phyloP scores from a whole-genome alignment of 2,797 vertebrate genomes.

The Liparis tanakae region DNA sequence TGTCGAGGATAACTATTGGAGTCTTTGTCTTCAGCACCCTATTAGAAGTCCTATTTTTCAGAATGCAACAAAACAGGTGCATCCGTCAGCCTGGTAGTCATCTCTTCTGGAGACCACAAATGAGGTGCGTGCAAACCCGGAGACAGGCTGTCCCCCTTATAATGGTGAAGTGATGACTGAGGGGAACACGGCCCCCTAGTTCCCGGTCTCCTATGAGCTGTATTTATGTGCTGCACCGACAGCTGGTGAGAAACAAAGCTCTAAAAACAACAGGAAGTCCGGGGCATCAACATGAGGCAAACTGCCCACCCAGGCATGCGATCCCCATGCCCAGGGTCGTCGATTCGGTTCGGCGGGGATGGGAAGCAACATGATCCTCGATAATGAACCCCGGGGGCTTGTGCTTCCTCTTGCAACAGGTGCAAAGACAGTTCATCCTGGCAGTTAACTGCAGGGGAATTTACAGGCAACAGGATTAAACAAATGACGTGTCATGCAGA shows the following conservation, averaged over 20 bases:
- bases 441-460: conserved; percentile 73
- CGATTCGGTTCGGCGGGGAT: conserved; percentile 71
- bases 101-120: conserved; percentile 45
- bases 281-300: conserved; percentile 66
- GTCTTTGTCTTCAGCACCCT: conserved; percentile 1
- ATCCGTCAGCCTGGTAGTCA: conserved; percentile 25
- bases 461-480: conserved; percentile 80
- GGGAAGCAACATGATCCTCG: conserved; percentile 84
- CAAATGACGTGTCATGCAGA: conserved; percentile 66
- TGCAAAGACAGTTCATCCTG: conserved; percentile 82
- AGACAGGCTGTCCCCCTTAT: conserved; percentile 55
- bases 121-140: conserved; percentile 38
- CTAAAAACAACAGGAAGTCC: conserved; percentile 81
- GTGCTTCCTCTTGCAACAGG: conserved; percentile 87
- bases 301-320: conserved; percentile 77
- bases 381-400: conserved; percentile 82
- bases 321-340: conserved; percentile 54
- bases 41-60: conserved; percentile 25
- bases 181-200: conserved; percentile 54
- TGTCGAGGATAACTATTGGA: background rate
- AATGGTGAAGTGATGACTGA: conserved; percentile 70
- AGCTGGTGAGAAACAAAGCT: conserved; percentile 82
- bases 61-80: conserved; percentile 53
- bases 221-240: conserved; percentile 74
- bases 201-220: conserved; percentile 65